phyloP scores from a whole-genome alignment of 2,113 vertebrate genomes.

The Callionymus lyra region DNA sequence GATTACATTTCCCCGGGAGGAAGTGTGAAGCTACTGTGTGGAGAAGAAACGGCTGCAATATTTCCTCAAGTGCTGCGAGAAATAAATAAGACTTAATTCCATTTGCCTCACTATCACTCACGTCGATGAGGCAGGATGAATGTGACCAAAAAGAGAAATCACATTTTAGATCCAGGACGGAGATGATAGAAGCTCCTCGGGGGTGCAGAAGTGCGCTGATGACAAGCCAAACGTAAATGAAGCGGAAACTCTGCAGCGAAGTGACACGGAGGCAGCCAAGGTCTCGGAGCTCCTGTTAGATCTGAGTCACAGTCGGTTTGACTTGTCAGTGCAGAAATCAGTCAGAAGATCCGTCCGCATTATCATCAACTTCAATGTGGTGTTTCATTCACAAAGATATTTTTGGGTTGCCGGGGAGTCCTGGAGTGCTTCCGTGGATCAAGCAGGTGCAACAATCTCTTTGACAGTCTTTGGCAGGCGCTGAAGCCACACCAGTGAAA shows the following conservation, averaged over 20 bases:
- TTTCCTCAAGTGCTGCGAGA: slow-evolving; percentile 9
- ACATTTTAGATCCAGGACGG: slow-evolving; percentile 1
- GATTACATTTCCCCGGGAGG: slow-evolving; percentile 34
- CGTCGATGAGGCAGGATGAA: not conserved
- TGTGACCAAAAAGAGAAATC: slow-evolving; percentile 2
- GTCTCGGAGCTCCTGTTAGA: slow-evolving; percentile 1
- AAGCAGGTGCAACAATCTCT: slow-evolving; percentile 10
- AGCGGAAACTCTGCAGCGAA: slow-evolving; percentile 18
- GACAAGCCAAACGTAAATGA: slow-evolving; percentile 8
- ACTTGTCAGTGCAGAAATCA: slow-evolving; percentile 9
- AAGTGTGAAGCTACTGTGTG: slow-evolving; percentile 22
- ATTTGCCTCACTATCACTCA: slow-evolving; percentile 8
- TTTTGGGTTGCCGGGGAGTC: slow-evolving; percentile 15
- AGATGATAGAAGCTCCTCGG: not conserved
- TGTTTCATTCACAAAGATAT: slow-evolving; percentile 16
- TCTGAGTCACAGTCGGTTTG: slow-evolving; percentile 18
- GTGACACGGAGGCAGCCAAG: slow-evolving; percentile 3
- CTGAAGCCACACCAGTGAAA: slow-evolving; percentile 1
- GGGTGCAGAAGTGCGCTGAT: not conserved
- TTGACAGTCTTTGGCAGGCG: slow-evolving; percentile 38
- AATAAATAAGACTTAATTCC: slow-evolving; percentile 28
- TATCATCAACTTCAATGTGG: slow-evolving; percentile 15
- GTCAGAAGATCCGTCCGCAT: slow-evolving; percentile 13
- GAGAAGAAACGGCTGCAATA: slow-evolving; percentile 24
- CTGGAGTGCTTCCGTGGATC: slow-evolving; percentile 24